Evolutionary conservation across 2,888 invertebrate species (phyloP), one percentile per base, ranked within the genome.

Genomic region (Drosophila borborema): DNA sequence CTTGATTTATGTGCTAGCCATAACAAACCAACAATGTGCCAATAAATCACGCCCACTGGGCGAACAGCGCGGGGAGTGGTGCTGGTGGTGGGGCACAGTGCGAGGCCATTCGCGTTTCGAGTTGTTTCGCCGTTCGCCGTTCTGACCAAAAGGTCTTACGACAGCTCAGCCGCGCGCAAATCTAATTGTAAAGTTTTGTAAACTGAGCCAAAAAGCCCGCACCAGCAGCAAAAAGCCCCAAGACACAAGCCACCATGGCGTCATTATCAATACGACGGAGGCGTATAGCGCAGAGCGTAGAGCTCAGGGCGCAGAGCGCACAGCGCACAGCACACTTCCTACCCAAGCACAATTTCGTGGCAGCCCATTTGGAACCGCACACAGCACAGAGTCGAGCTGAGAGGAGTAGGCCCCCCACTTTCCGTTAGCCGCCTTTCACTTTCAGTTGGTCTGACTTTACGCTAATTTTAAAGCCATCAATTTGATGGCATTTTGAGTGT

Each of bases 391-490:
- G 9, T 40, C 14, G 34, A 36, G 18, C 20, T 23, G 23, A 14
- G 4, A 16, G 2, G 7, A 16, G n/a, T n/a, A n/a, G n/a, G n/a
- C n/a, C n/a, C n/a, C n/a, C n/a, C n/a, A n/a, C n/a, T n/a, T n/a
- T n/a, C n/a, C n/a, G n/a, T n/a, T n/a, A n/a, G n/a, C n/a, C n/a
- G n/a, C n/a, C n/a, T 60, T 72, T 77, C 70, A 61, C 65, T 78
- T 70, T 70, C 64, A 20, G 34, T 51, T 12, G 18, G 23, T 49
- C 28, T 49, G 64, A 64, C 61, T 73, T 81, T 67, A 72, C 72
- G 68, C 80, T 78, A 86, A 86, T 86, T 88, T 88, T 86, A 86
- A 86, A 88, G 84, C 71, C 86, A 80, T 86, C 80, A 86, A 86
- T 79, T 86, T 80, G 76, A 86, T 88, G 80, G 82, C 72, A 69